Conservation (phyloP, 1,140 invertebrate species). For the Rhysida immarginata region DNA sequence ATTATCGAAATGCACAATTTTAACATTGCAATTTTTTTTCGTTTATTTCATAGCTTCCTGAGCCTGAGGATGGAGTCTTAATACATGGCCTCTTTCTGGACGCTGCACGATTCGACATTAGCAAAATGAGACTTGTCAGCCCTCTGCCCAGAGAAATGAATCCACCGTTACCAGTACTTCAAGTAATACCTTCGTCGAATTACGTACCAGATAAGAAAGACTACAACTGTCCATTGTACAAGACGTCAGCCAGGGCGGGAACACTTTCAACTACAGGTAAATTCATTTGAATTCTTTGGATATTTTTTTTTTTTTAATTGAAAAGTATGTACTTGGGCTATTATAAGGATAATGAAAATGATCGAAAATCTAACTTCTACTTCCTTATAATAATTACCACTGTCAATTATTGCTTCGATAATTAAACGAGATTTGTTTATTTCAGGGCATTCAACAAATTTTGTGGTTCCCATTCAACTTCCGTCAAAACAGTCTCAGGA, state of each 20-base stretch:
- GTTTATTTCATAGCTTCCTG: slow-evolving; percentile 35
- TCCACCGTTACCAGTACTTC: slow-evolving; percentile 53
- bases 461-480: slow-evolving; percentile 60
- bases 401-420: too few relatives aligned
- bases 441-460: slow-evolving; percentile 67
- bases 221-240: slow-evolving; percentile 65
- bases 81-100: slow-evolving; percentile 76
- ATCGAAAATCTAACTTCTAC: too few relatives aligned
- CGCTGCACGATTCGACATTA: slow-evolving; percentile 61
- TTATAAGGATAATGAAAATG: too few relatives aligned
- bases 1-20: too few relatives aligned
- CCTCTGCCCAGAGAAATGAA: slow-evolving; percentile 54
- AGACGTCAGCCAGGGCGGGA: slow-evolving; percentile 66
- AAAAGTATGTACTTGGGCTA: too few relatives aligned
- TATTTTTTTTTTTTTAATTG: neutral
- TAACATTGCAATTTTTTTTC: too few relatives aligned
- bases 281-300: neutral
- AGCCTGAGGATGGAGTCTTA: slow-evolving; percentile 54
- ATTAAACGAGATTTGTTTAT: too few relatives aligned
- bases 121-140: slow-evolving; percentile 47
- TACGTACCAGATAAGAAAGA: slow-evolving; percentile 41
- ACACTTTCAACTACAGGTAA: slow-evolving; percentile 60
- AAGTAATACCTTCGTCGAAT: slow-evolving; percentile 48
- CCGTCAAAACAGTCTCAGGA: slow-evolving; percentile 40
- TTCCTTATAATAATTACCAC: too few relatives aligned